Base-by-base conservation (phyloP, 2,113 vertebrate species). In the Hemibagrus wyckioides region DNA sequence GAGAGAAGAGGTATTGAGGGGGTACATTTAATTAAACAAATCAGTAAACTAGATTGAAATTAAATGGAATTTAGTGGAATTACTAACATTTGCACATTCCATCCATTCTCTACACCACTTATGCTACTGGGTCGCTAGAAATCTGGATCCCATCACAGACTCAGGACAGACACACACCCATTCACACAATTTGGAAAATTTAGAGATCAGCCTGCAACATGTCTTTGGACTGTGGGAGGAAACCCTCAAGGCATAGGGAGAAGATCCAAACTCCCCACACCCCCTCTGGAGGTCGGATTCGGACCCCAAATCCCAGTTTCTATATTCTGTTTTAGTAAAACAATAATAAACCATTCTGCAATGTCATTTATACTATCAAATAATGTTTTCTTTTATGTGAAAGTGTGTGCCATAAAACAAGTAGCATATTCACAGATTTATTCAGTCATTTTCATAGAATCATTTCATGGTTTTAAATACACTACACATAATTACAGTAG, bases 1-100 rank as follows among this genome's bases (percentile, higher is more conserved):
- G 88, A 87, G n/a, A 79, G 82, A 33, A 59, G 87, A 69, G 71
- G 25, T 79, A 48, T 56, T 54, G 36, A 86, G 44, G 50, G 15
- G 10, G n/a, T 25, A 61, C 65, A 54, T 21, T 21, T 80, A 33
- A 54, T 10, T 28, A 57, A 71, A 69, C 17, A 71, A 71, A 71
- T 39, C 4, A 39, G 19, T 14, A 75, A 75, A 75, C 23, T 41
- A 41, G 39, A 75, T 1, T 41, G 7, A 41, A 41, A 44, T 48
- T 69, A 6, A 36, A 19, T 19, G 2, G 30, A 67, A 36, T 36
- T 36, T n/a, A n/a, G n/a, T n/a, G n/a, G 44, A 48, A 48, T 48
- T 48, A 48, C 9, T 48, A n/a, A n/a, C n/a, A n/a, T n/a, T n/a
- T n/a, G n/a, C n/a, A 36, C 30, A 15, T 69, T 36, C 3, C 61